Evolutionary conservation across 2,888 invertebrate species (phyloP).

Genomic region (Leptinotarsa juncta): DNA sequence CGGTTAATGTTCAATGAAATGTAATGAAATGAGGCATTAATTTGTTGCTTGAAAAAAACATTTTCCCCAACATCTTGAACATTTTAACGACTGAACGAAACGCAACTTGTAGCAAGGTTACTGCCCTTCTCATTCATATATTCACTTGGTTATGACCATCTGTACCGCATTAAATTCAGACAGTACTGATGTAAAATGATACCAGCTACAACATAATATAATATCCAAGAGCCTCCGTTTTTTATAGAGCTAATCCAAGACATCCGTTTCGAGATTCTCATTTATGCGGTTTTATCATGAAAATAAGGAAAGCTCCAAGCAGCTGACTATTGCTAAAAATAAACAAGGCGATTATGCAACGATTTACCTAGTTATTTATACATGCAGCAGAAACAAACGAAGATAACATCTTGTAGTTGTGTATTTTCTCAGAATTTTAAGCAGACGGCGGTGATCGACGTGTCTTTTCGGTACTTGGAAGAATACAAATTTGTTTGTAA

Average conservation of each 20-base stretch:
- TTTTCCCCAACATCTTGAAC: neutral
- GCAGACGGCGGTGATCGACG: slow-evolving; percentile 25
- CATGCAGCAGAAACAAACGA: slow-evolving; percentile 23
- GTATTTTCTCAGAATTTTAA: slow-evolving; percentile 28
- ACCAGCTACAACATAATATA: slow-evolving; percentile 7
- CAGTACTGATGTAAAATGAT: slow-evolving; percentile 12
- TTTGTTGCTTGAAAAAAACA: too few relatives aligned
- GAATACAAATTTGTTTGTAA: slow-evolving; percentile 30
- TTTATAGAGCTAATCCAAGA: slow-evolving; percentile 19
- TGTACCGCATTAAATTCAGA: slow-evolving; percentile 13
- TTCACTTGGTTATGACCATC: slow-evolving; percentile 11
- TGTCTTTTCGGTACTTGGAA: slow-evolving; percentile 26
- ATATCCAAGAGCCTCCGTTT: neutral
- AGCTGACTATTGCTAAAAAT: slow-evolving; percentile 35
- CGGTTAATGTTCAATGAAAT: too few relatives aligned
- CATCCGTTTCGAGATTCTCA: slow-evolving; percentile 26
- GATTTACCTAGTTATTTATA: slow-evolving; percentile 31
- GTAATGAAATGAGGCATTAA: too few relatives aligned
- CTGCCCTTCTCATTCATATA: slow-evolving; percentile 19
- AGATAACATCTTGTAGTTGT: slow-evolving; percentile 27
- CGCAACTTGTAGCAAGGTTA: slow-evolving; percentile 7
- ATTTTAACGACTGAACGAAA: slow-evolving; percentile 2
- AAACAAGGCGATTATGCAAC: slow-evolving; percentile 34
- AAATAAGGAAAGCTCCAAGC: slow-evolving; percentile 16
- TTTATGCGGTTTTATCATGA: slow-evolving; percentile 19